Base-by-base conservation (phyloP, 2,113 vertebrate species). In the Archocentrus centrarchus region DNA sequence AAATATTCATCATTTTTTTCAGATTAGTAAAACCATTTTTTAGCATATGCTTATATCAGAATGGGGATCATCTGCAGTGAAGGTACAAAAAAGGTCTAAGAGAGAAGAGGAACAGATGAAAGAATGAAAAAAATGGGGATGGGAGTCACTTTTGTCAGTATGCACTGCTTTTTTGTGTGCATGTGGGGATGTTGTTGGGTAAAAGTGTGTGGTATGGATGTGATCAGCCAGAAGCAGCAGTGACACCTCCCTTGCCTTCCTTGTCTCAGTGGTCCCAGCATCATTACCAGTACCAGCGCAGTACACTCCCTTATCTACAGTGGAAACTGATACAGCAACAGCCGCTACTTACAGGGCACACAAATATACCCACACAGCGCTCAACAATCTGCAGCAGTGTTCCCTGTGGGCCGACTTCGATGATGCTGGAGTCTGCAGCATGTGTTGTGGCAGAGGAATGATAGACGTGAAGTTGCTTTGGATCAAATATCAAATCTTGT, bases 181-280 rank as follows among this genome's bases (percentile, higher is more conserved):
- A 3, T 81, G 70, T 61, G 60, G 22, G 57, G 68, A 61, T 57
- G 58, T 44, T 80, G 70, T 76, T 79, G 66, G 81, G 61, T 11
- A 80, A 86, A 86, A 82, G 75, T 80, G 79, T 86, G 76, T 81
- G 86, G 88, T 88, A 32, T 0, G 17, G 44, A 91, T 91, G 92
- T 88, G 91, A 94, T 93, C 90, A 93, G 92, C 89, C 79, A 79
- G 79, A 91, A 88, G 70, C 80, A 66, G 85, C 75, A 83, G 59
- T 90, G 83, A 86, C 87, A n/a, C 83, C 87, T 91, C 81, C 83
- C 80, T 82, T 75, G 11, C 64, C 53, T 14, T 73, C 32, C 86
- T 85, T 59, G 88, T 87, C 92, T 89, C 91, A 84, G 85, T 82
- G 93, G 93, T 89, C 92, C 93, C 92, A 90, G 92, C 91, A 93